These are phyloP conservation scores for Ptilodon capucinus DNA, from an alignment of 2,888 invertebrate genomes.

Conservation along the genomic window DNA sequence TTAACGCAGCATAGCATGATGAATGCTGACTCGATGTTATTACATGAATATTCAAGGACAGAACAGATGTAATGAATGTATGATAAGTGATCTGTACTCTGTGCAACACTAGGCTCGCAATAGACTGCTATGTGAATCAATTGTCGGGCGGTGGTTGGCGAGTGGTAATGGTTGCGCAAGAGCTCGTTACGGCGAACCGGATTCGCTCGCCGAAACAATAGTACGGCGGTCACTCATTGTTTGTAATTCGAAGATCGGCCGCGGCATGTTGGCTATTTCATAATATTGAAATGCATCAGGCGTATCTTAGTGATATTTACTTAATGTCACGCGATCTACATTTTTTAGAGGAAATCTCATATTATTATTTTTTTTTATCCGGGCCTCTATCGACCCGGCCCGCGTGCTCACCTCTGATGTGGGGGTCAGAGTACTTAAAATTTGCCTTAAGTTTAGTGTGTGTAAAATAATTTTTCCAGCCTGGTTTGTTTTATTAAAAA, in stretches of 20 bases:
- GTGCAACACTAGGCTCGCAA: neutral
- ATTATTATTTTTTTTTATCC: too few relatives aligned
- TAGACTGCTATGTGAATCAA: neutral
- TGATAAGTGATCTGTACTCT: too few relatives aligned
- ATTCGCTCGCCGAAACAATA: conserved; percentile 13
- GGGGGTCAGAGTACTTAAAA: too few relatives aligned
- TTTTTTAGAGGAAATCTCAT: neutral
- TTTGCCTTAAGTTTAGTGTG: too few relatives aligned
- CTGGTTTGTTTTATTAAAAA: too few relatives aligned
- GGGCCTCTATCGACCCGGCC: too few relatives aligned
- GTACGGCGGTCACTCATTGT: neutral
- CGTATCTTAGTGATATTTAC: neutral
- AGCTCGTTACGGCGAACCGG: conserved; percentile 25
- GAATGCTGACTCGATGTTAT: too few relatives aligned
- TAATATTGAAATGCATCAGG: neutral
- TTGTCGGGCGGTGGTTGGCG: neutral
- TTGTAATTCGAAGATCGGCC: neutral
- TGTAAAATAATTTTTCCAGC: too few relatives aligned
- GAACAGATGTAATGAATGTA: too few relatives aligned
- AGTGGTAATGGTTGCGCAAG: conserved; percentile 21
- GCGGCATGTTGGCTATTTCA: neutral
- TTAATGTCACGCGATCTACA: neutral
- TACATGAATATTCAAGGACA: too few relatives aligned
- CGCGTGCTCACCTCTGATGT: too few relatives aligned
- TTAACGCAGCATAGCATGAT: too few relatives aligned